phyloP scores from a whole-genome alignment of 1,140 invertebrate genomes.

The Charaxes varanes region DNA sequence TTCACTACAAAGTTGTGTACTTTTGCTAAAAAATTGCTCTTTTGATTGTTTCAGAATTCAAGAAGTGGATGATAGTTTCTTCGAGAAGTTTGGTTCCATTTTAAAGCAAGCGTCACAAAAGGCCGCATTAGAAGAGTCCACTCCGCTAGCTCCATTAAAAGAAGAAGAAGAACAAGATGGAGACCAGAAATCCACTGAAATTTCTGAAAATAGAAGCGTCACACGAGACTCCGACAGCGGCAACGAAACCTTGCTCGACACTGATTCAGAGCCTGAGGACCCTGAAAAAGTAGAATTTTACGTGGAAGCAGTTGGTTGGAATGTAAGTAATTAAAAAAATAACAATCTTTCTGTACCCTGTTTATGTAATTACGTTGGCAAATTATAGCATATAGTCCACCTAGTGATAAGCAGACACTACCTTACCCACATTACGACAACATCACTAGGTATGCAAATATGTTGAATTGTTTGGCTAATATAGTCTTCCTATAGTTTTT shows the following conservation, averaged over 20 bases:
- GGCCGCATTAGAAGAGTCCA: slow-evolving; percentile 69
- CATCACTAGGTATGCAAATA: no score
- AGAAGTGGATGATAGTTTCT: slow-evolving; percentile 85
- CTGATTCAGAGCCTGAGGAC: slow-evolving; percentile 75
- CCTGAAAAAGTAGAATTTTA: slow-evolving; percentile 76
- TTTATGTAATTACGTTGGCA: no score
- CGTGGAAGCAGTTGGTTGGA: slow-evolving; percentile 78
- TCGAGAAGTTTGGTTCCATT: slow-evolving; percentile 85
- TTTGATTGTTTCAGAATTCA: slow-evolving; percentile 78
- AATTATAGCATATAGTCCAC: no score
- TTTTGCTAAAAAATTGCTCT: slow-evolving; percentile 6
- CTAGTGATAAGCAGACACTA: no score
- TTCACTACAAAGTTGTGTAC: no score
- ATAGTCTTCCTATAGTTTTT: no score
- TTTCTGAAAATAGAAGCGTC: slow-evolving; percentile 37
- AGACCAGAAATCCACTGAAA: slow-evolving; percentile 58
- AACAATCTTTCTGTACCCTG: no score
- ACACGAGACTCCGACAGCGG: slow-evolving; percentile 74
- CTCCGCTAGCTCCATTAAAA: slow-evolving; percentile 71
- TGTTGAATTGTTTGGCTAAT: no score
- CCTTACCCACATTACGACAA: no score
- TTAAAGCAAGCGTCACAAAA: slow-evolving; percentile 78
- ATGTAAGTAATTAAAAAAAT: slow-evolving; percentile 82
- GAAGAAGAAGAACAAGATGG: slow-evolving; percentile 59
- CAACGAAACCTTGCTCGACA: slow-evolving; percentile 65